phyloP scores from a whole-genome alignment of 2,113 vertebrate species.

The Gobius niger region DNA sequence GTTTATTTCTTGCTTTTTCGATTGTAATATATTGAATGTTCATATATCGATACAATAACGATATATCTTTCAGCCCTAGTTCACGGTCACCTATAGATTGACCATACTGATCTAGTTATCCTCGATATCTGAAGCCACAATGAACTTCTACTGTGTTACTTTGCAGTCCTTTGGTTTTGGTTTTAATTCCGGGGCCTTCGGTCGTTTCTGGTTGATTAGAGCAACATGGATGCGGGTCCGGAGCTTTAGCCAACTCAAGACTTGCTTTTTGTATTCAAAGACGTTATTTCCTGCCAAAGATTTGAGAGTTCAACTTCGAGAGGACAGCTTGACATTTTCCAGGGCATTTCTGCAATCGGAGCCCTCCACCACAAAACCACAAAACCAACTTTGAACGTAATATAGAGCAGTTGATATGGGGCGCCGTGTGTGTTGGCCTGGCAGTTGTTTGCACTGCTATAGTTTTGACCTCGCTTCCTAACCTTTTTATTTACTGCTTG shows the following conservation, averaged over 20 bases:
- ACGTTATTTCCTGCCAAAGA: conserved; percentile 14
- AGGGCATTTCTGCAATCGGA: conserved; percentile 2
- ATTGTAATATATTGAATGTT: too few relatives aligned
- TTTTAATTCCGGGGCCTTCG: conserved; percentile 8
- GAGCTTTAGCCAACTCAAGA: conserved; percentile 23
- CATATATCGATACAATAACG: too few relatives aligned
- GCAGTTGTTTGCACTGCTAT: conserved; percentile 12
- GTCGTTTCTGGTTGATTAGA: conserved; percentile 13
- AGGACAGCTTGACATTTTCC: conserved; percentile 35
- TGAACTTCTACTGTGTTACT: background rate
- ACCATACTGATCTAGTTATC: too few relatives aligned
- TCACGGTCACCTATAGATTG: too few relatives aligned
- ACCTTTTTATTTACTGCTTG: conserved; percentile 19
- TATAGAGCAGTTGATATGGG: background rate
- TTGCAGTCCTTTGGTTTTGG: conserved; percentile 34
- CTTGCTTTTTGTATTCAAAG: conserved; percentile 22
- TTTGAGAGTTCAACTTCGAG: background rate
- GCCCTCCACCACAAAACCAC: conserved; percentile 17
- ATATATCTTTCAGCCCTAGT: too few relatives aligned
- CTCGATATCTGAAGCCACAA: background rate
- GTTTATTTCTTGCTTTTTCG: too few relatives aligned
- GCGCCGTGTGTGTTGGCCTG: conserved; percentile 8
- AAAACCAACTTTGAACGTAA: conserved; percentile 12
- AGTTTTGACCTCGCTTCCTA: background rate
- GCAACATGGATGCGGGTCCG: background rate